A percentile compares a stretch with the other conserved stretches of the same genome.
Conservation (phyloP, 1,140 invertebrate genomes). For the Hormaphis cornu region DNA sequence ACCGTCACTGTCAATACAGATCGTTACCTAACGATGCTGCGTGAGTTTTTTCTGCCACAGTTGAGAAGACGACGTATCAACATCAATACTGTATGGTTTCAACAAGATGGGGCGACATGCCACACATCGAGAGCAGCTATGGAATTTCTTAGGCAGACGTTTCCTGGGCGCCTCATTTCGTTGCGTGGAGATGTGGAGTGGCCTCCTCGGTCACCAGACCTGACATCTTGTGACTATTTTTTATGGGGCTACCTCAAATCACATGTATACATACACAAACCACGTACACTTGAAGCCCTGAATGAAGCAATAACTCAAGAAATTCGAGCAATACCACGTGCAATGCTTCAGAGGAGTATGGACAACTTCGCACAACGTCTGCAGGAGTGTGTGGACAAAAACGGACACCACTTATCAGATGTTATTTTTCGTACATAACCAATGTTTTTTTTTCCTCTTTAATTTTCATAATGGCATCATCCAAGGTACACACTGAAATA, state of each 20-base stretch:
- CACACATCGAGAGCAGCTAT: conserved; percentile 25
- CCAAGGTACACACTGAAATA: neutral
- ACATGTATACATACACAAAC: neutral
- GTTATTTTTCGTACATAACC: neutral
- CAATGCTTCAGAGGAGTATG: neutral
- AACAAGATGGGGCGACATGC: conserved; percentile 35
- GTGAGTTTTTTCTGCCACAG: conserved; percentile 34
- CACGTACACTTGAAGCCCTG: neutral
- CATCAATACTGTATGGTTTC: conserved; percentile 35
- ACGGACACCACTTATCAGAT: neutral
- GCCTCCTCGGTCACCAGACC: neutral
- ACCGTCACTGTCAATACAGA: conserved; percentile 35
- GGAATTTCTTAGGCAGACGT: neutral
- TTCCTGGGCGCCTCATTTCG: conserved; percentile 26
- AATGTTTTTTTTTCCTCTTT: neutral
- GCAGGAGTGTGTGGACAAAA: neutral
- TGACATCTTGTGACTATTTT: neutral
- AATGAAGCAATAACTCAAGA: neutral
- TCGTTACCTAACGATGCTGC: conserved; percentile 35
- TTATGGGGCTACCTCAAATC: neutral
- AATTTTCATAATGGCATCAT: neutral
- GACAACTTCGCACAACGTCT: neutral
- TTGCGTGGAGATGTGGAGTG: conserved; percentile 22
- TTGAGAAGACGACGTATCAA: conserved; percentile 29
- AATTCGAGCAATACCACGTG: neutral